A percentile compares a stretch with the other conserved stretches of the same genome.
Conservation (phyloP, 2,113 vertebrate genomes). For the Channa argus region DNA sequence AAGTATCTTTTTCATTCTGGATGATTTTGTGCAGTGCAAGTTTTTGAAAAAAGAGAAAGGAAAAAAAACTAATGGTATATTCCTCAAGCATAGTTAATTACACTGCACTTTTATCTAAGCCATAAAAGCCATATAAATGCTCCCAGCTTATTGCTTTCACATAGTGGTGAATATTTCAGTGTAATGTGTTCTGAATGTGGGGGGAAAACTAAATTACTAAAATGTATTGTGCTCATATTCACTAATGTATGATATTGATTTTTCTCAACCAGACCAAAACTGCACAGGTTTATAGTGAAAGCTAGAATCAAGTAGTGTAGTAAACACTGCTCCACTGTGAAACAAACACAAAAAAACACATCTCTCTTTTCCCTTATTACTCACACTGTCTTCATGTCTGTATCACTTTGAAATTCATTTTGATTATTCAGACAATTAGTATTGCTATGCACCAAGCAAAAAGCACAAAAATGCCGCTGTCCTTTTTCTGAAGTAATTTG, state of each 20-base stretch:
- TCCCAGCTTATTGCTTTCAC: neutral
- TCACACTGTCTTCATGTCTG: neutral
- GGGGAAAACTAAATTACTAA: neutral
- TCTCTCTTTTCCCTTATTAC: neutral
- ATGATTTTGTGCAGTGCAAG: too few species aligned
- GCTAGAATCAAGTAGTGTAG: neutral
- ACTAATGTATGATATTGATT: slow-evolving; percentile 15
- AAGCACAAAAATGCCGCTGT: neutral
- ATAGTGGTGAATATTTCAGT: neutral
- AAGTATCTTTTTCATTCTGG: too few species aligned
- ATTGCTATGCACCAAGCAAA: neutral
- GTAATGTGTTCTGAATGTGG: slow-evolving; percentile 2
- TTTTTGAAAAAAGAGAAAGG: neutral
- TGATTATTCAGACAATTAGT: neutral
- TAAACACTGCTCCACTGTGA: too few species aligned
- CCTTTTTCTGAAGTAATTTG: neutral
- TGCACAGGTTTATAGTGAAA: neutral
- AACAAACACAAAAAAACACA: neutral
- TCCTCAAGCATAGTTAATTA: neutral
- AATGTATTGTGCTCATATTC: slow-evolving; percentile 5
- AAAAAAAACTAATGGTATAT: too few species aligned
- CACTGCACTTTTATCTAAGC: neutral
- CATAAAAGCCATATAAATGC: neutral
- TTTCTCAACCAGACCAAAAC: neutral
- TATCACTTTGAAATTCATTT: neutral